Evolutionary conservation across 1,140 invertebrate species (phyloP).

Genomic region (Listronotus bonariensis): DNA sequence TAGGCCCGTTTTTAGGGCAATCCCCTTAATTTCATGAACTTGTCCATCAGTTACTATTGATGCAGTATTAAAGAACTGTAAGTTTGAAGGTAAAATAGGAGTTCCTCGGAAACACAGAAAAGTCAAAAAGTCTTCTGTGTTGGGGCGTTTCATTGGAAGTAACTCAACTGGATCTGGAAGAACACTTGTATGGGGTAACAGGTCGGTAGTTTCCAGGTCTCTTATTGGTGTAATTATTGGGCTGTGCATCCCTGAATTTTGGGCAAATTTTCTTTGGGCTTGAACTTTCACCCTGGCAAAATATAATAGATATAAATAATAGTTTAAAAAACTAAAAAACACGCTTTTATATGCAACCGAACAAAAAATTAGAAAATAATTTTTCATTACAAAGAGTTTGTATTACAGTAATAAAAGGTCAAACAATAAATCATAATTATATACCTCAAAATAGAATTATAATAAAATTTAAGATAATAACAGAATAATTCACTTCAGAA

Average conservation of each 20-base stretch:
- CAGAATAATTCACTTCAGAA: too few species aligned
- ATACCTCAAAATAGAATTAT: too few species aligned
- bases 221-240: constrained; percentile 63
- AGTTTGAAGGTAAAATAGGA: constrained; percentile 69
- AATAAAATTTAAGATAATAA: too few species aligned
- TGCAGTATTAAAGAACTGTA: constrained; percentile 74
- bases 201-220: constrained; percentile 62
- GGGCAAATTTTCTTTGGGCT: constrained; percentile 90
- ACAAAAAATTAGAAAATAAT: too few species aligned
- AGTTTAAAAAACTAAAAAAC: too few species aligned
- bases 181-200: constrained; percentile 51
- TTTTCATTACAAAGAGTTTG: too few species aligned
- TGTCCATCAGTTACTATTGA: constrained; percentile 48
- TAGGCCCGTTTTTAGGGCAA: constrained; percentile 48
- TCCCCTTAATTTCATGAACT: constrained; percentile 48
- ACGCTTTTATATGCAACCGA: too few species aligned
- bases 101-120: constrained; percentile 87
- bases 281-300: constrained; percentile 74
- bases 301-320: too few species aligned
- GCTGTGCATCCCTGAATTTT: constrained; percentile 68
- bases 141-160: constrained; percentile 73
- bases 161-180: constrained; percentile 60
- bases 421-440: too few species aligned
- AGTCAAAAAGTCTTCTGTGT: constrained; percentile 89
- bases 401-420: too few species aligned